Base-by-base conservation (phyloP, 1,140 invertebrate genomes). In the Zaprionus africanus region DNA sequence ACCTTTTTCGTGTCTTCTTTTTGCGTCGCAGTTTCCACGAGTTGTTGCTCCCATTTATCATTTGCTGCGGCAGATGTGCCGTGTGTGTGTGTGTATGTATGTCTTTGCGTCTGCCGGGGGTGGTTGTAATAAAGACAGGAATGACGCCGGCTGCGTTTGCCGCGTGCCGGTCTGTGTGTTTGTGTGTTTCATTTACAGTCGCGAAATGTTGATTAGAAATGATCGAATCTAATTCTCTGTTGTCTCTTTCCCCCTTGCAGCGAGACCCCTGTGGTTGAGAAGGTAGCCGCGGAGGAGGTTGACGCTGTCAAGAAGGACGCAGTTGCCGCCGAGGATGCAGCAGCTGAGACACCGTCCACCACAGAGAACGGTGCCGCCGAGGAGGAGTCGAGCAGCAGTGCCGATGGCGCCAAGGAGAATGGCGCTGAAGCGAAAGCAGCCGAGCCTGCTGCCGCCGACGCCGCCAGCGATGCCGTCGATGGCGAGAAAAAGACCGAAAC, bases 191-290 rank as follows among this genome's bases (percentile, higher is more conserved):
- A 54, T 36, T 53, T 3, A 46, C 11, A 41, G n/a, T 61, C 68
- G 49, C n/a, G 46, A 75, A 64, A 57, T 15, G 13, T 24, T 22
- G 15, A 38, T 46, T 57, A 57, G 26, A 58, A 24, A 60, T 15
- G n/a, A 51, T 7, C 1, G 19, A 61, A 49, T 15, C n/a, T 51
- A 41, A 51, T 38, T 46, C 31, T 36, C 15, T 24, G 22, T 61
- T 69, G 28, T 59, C 0, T 46, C 7, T 17, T 6, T 46, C n/a
- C 15, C 15, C 22, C 41, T 81, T 56, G 19, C 60, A 92, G 91
- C 66, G 91, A 92, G 60, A 92, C 91, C 79, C 88, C 91, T 58
- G 88, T 92, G 69, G 91, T 92, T 56, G 91, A 92, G 91, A 92
- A 92, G 76, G 87, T 92, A 56, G 91, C 78, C 36, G 85, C 81